These are phyloP conservation scores for Psittacula derbiana DNA, from an alignment of 2,797 vertebrate genomes.

Conservation along the genomic window DNA sequence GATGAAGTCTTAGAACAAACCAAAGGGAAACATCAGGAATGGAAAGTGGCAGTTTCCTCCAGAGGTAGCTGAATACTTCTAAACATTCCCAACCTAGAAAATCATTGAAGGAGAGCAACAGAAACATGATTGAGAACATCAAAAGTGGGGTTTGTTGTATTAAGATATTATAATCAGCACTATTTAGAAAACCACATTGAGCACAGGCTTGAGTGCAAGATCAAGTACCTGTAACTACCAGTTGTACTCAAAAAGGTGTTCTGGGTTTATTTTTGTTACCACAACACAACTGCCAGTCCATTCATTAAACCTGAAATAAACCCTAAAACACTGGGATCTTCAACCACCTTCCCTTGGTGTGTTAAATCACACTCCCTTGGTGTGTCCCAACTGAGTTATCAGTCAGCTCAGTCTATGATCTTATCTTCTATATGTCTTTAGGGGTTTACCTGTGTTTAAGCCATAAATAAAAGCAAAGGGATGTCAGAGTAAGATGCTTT, in stretches of 20 bases:
- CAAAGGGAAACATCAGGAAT: background rate
- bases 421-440: background rate
- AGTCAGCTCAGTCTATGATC: background rate
- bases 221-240: background rate
- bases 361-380: background rate
- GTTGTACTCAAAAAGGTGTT: fast-evolving
- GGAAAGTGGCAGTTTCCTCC: background rate
- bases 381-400: background rate
- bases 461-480: background rate
- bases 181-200: background rate
- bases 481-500: background rate
- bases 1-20: background rate
- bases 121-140: background rate
- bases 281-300: background rate
- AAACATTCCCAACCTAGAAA: background rate
- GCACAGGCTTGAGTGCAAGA: background rate
- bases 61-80: too few species aligned
- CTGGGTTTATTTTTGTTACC: background rate
- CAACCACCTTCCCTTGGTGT: background rate
- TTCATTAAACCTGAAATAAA: background rate
- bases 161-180: background rate
- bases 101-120: background rate
- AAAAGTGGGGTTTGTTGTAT: background rate
- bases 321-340: background rate
- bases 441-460: background rate